A percentile compares a stretch with the other conserved stretches of the same genome.
Evolutionary conservation across 2,888 invertebrate species (phyloP).

Genomic region (Caenorhabditis sp.): DNA sequence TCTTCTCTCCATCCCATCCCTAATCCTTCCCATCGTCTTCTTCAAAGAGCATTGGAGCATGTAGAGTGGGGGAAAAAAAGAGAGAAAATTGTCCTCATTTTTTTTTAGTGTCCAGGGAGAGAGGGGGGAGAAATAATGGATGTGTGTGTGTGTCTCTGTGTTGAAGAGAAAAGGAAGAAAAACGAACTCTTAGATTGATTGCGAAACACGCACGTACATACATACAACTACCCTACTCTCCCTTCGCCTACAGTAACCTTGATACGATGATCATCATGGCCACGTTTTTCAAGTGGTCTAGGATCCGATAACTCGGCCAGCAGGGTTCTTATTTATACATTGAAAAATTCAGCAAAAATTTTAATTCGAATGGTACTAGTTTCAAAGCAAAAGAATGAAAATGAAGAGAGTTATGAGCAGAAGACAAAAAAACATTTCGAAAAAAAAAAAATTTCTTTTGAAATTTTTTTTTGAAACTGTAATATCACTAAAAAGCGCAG

Average conservation of each 20-base stretch:
- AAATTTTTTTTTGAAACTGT: too few relatives aligned
- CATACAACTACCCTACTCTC: not conserved
- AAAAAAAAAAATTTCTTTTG: not conserved
- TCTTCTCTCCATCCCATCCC: too few relatives aligned
- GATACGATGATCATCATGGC: too few relatives aligned
- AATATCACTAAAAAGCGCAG: too few relatives aligned
- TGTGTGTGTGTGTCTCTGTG: conserved; percentile 23
- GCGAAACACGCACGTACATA: conserved; percentile 38
- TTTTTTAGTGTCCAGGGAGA: not conserved
- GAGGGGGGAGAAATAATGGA: conserved; percentile 51
- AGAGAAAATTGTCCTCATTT: conserved; percentile 10
- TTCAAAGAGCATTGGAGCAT: conserved; percentile 26
- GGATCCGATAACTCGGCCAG: too few relatives aligned
- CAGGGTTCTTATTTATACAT: too few relatives aligned
- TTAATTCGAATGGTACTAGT: not conserved
- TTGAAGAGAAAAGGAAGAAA: conserved; percentile 7
- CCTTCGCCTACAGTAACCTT: too few relatives aligned
- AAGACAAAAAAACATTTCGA: too few relatives aligned
- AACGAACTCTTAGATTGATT: conserved; percentile 47
- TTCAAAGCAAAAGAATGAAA: not conserved
- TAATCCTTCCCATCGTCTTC: too few relatives aligned
- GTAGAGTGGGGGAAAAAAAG: not conserved
- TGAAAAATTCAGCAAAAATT: too few relatives aligned
- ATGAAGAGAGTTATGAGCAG: not conserved
- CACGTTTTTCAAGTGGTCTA: too few relatives aligned